Base-by-base conservation (phyloP, 2,113 vertebrate genomes). In the Python bivittatus region DNA sequence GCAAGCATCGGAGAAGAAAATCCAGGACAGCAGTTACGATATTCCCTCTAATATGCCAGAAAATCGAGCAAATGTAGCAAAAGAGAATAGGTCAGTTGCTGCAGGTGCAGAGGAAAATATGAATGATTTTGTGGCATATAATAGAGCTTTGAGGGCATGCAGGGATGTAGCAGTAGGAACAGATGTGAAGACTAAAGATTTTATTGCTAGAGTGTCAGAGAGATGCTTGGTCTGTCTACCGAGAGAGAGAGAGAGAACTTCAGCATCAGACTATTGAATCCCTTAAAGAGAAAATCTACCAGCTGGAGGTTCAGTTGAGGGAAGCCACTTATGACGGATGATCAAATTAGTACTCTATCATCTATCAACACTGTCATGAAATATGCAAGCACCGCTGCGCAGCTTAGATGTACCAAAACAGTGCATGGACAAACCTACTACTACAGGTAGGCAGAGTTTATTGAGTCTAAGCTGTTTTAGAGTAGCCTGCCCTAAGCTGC, bases 301-400 rank as follows among this genome's bases (percentile, higher is more conserved):
- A 98, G 64, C 95, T 99, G 68, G 99, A 99, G 93, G 99, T 98
- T 52, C 98, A 99, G 94, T 98, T 99, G 88, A 99, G 98, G 89
- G 99, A 99, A 96, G 98, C 98, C 0, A 99, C 99, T 4, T 98
- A 99, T 87, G 97, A 99, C 92, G 98, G 95, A 99, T 99, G 99
- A 98, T 98, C 11, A 99, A 98, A 95, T 97, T 92, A 99, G 98
- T 97, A 99, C 99, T 1, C 97, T 99, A 0, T 98, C 99, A 0
- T 99, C 99, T 84, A 99, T 99, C 96, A 99, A 98, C 94, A 98
- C 98, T 0, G 99, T 98, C 91, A 98, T 99, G 98, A 99, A 98
- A 96, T 98, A 97, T 0, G 97, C 98, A 48, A 98, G 98, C 86
- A 95, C 97, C 0, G 99, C 96, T 98, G 89, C 94, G 86, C 86